phyloP scores from a whole-genome alignment of 2,113 vertebrate species.

The Ibidorhyncha struthersii region DNA sequence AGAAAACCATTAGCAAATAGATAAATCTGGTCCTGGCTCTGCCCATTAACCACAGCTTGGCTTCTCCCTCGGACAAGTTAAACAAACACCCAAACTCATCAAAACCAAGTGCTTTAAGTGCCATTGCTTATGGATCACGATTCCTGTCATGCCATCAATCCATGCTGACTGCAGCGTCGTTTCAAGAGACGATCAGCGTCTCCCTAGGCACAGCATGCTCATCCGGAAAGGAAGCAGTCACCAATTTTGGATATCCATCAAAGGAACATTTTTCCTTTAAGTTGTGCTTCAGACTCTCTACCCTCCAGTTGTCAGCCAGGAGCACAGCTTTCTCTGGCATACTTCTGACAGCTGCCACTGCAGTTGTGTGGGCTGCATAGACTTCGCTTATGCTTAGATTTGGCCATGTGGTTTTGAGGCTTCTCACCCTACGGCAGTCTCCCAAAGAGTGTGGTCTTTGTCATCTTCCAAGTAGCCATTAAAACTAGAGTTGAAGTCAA shows the following conservation, averaged over 20 bases:
- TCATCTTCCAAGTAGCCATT: constrained; percentile 59
- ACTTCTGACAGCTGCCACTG: constrained; percentile 1
- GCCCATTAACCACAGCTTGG: not conserved
- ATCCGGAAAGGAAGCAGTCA: not conserved
- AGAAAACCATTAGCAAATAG: not conserved
- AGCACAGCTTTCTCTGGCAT: not conserved
- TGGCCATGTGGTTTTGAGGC: constrained; percentile 46
- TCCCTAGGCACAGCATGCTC: not conserved
- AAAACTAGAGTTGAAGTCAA: constrained; percentile 55
- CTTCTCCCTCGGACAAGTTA: not conserved
- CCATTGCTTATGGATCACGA: not conserved
- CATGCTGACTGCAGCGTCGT: not conserved
- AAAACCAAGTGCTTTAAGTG: not conserved
- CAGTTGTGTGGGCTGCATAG: constrained; percentile 27
- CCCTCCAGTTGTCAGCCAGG: constrained; percentile 22
- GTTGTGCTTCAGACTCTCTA: not conserved
- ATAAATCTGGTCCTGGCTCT: not conserved
- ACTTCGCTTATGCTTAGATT: constrained; percentile 17
- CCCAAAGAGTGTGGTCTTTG: constrained; percentile 34
- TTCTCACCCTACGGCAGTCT: constrained; percentile 53
- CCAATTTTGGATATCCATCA: not conserved
- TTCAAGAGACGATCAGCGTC: not conserved
- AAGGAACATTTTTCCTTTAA: not conserved
- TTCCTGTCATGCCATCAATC: not conserved
- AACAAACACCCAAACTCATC: not conserved